phyloP scores from a whole-genome alignment of 2,888 invertebrate species.

The Onthophagus sagittarius region DNA sequence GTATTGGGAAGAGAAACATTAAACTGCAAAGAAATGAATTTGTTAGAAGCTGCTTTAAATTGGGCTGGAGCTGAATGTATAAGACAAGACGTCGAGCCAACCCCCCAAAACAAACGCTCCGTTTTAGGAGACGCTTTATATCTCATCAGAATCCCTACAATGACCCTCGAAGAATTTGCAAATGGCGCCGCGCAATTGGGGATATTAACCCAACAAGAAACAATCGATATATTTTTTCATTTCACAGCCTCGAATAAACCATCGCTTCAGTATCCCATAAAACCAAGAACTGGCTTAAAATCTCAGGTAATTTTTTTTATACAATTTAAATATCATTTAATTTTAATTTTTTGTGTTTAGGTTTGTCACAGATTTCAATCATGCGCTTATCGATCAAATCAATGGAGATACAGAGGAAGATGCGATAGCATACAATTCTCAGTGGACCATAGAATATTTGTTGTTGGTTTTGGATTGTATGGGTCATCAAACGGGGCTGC shows the following conservation, averaged over 20 bases:
- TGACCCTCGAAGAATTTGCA: conserved; percentile 91
- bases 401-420: conserved; percentile 94
- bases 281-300: conserved; percentile 81
- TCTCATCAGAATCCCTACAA: conserved; percentile 88
- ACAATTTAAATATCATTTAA: no score
- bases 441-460: conserved; percentile 91
- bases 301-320: conserved; percentile 63
- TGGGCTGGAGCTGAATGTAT: conserved; percentile 93
- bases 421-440: conserved; percentile 97
- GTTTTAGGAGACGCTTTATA: conserved; percentile 77
- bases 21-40: conserved; percentile 89
- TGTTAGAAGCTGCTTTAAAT: conserved; percentile 85
- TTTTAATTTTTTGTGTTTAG: conserved; percentile 51
- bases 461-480: conserved; percentile 92
- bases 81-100: conserved; percentile 76
- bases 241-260: conserved; percentile 90
- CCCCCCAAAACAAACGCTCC: conserved; percentile 73
- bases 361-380: conserved; percentile 95
- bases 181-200: conserved; percentile 93
- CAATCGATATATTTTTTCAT: conserved; percentile 91
- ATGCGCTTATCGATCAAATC: conserved; percentile 93
- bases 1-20: conserved; percentile 90
- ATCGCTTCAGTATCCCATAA: conserved; percentile 73
- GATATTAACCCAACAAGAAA: conserved; percentile 87
- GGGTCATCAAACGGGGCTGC: conserved; percentile 95